Conservation (phyloP, 2,888 invertebrate genomes). For the Pyrochroa serraticornis region DNA sequence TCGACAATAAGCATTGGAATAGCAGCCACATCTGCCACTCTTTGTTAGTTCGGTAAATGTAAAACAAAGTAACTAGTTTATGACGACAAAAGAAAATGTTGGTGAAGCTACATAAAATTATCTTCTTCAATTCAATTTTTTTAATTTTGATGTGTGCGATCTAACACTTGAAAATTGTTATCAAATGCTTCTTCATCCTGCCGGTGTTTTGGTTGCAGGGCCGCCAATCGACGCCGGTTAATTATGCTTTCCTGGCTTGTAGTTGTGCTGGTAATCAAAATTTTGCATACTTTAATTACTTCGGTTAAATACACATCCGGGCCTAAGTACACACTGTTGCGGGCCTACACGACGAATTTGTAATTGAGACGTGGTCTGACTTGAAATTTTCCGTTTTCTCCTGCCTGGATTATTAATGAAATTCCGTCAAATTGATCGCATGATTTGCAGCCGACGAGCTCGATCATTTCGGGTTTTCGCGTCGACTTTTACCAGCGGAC, state of each 20-base stretch:
- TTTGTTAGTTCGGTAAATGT: no score
- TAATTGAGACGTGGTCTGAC: slow-evolving; percentile 15
- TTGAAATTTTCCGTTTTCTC: slow-evolving; percentile 9
- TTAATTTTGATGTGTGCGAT: no score
- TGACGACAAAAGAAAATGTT: no score
- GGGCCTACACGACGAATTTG: neutral
- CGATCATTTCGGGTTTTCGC: slow-evolving; percentile 23
- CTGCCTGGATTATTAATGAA: neutral
- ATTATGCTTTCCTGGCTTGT: slow-evolving; percentile 20
- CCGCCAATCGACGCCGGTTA: neutral
- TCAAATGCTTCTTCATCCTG: no score
- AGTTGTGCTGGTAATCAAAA: slow-evolving; percentile 29
- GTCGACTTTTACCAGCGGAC: slow-evolving; percentile 23
- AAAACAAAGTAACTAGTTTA: no score
- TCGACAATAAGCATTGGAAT: no score
- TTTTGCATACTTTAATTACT: slow-evolving; percentile 28
- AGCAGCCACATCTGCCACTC: no score
- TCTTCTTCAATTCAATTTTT: no score
- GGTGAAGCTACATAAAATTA: no score
- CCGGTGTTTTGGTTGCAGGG: no score
- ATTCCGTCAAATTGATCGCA: slow-evolving; percentile 12
- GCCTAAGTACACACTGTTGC: slow-evolving; percentile 20
- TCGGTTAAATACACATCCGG: slow-evolving; percentile 14
- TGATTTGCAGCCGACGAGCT: slow-evolving; percentile 16
- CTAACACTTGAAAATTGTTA: no score